Conservation (phyloP, 2,113 vertebrate species). For the Ramphastos sulfuratus region DNA sequence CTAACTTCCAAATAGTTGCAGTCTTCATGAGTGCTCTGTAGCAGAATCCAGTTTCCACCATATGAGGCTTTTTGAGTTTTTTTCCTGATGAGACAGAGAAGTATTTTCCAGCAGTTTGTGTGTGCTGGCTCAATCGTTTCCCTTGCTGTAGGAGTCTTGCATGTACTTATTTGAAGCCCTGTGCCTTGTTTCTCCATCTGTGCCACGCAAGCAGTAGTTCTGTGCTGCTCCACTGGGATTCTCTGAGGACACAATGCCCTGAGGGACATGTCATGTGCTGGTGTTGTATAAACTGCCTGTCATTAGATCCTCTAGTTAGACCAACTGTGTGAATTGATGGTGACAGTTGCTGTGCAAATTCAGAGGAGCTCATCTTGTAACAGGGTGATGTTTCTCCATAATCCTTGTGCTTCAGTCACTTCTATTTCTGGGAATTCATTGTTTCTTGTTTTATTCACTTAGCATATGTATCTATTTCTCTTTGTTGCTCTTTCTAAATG, state of each 20-base stretch:
- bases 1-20: not conserved
- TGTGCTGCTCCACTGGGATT: not conserved
- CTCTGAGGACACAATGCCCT: not conserved
- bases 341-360: conserved; percentile 9
- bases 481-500: not conserved
- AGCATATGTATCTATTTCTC: not conserved
- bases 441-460: not conserved
- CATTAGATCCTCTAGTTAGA: not conserved
- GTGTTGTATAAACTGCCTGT: conserved; percentile 1
- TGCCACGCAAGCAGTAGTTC: not conserved
- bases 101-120: not conserved
- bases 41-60: not conserved
- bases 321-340: not conserved
- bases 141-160: not conserved
- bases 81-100: not conserved
- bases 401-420: not conserved
- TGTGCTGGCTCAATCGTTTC: not conserved
- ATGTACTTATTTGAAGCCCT: not conserved
- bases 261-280: not conserved
- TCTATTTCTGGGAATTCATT: not conserved
- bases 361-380: not conserved
- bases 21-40: not conserved
- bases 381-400: not conserved
- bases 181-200: not conserved
- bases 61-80: not conserved